Evolutionary conservation across 2,888 invertebrate genomes (phyloP).

Genomic region (Noctuana brunneofusca): DNA sequence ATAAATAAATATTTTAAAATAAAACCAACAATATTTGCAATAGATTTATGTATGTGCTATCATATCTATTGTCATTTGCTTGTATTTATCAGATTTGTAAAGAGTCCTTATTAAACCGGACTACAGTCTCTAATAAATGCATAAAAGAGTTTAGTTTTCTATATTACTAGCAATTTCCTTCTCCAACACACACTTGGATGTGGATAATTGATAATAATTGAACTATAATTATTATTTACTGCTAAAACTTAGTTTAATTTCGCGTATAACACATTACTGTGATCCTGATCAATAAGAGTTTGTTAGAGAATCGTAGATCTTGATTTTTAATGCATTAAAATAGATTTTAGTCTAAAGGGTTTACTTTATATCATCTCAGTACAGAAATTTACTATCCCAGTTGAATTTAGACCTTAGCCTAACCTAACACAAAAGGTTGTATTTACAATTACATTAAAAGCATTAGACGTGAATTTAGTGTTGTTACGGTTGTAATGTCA

Average conservation of each 20-base stretch:
- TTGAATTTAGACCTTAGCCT: not conserved
- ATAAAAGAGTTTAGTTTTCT: not conserved
- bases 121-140: not conserved
- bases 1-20: too few species aligned
- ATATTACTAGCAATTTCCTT: not conserved
- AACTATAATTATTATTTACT: not conserved
- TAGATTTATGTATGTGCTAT: too few species aligned
- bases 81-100: too few species aligned
- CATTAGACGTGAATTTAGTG: too few species aligned
- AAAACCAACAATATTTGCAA: too few species aligned
- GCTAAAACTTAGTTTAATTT: slow-evolving; percentile 31
- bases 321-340: slow-evolving; percentile 35
- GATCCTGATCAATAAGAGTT: slow-evolving; percentile 37
- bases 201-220: not conserved
- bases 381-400: not conserved
- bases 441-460: not conserved
- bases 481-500: too few species aligned
- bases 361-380: not conserved
- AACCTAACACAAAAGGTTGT: not conserved
- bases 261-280: slow-evolving; percentile 36
- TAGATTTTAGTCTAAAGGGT: slow-evolving; percentile 1
- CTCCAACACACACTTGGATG: not conserved
- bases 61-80: too few species aligned
- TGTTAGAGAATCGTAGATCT: slow-evolving; percentile 29
- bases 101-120: not conserved